Percentiles rank a stretch among this genome's conserved stretches.
Conservation (phyloP, 2,797 vertebrate species). For the Remorina albescens region DNA sequence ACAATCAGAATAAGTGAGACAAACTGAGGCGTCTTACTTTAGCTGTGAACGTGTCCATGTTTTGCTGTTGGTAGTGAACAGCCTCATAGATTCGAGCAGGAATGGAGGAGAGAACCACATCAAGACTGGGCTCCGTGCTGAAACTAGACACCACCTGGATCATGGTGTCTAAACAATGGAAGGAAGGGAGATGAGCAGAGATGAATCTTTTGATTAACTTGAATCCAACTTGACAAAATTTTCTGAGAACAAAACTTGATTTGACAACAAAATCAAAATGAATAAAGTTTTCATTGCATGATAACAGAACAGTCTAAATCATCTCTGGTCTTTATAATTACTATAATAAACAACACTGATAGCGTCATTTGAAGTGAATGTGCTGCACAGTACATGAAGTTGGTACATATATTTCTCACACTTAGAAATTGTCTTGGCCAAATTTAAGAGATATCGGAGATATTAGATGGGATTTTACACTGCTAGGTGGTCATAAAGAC, state of each 20-base stretch:
- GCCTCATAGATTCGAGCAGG: constrained; percentile 89
- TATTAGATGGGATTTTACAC: too few relatives aligned
- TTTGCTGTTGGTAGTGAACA: constrained; percentile 88
- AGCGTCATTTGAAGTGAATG: background rate
- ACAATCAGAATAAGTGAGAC: background rate
- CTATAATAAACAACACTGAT: background rate
- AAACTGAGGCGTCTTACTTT: constrained; percentile 80
- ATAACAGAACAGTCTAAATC: background rate
- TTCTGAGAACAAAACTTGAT: background rate
- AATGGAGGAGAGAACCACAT: constrained; percentile 88
- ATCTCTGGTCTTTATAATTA: background rate
- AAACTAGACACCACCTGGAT: constrained; percentile 90
- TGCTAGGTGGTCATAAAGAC: too few relatives aligned
- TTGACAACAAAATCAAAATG: too few relatives aligned
- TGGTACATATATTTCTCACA: too few relatives aligned
- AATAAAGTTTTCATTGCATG: background rate
- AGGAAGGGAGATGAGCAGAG: background rate
- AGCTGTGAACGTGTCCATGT: constrained; percentile 85
- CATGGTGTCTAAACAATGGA: constrained; percentile 85
- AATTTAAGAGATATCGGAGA: too few relatives aligned
- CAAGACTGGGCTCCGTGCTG: constrained; percentile 87
- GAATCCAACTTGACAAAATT: too few relatives aligned
- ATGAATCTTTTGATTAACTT: background rate
- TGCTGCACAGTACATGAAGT: background rate
- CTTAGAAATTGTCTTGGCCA: background rate